Conservation (phyloP, 2,113 vertebrate genomes). For the Loxodonta africana region DNA sequence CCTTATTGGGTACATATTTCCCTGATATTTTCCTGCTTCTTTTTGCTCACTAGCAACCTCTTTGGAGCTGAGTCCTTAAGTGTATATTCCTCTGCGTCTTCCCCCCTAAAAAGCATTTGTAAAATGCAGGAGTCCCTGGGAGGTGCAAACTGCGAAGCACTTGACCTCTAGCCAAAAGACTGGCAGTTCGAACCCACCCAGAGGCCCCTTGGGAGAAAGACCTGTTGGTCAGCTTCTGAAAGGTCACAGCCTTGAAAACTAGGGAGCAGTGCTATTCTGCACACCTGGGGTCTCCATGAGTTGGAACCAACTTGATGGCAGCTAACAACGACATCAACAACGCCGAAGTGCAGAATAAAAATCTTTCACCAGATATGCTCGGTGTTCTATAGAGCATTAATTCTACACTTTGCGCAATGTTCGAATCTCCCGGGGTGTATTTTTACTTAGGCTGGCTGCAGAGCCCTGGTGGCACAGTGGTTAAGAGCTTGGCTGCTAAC, state of each 20-base stretch:
- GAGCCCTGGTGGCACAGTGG: too few relatives aligned
- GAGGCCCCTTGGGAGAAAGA: background rate
- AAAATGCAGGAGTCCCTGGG: background rate
- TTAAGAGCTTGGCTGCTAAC: too few relatives aligned
- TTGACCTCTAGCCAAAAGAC: background rate
- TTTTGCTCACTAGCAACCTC: background rate
- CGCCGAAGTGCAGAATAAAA: background rate
- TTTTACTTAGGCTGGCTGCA: background rate
- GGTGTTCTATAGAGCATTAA: background rate
- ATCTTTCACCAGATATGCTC: background rate
- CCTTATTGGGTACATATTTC: background rate
- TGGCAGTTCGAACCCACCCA: background rate
- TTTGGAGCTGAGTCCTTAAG: background rate
- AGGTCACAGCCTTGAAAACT: background rate
- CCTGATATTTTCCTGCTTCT: background rate
- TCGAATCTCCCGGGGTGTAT: background rate
- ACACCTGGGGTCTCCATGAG: background rate
- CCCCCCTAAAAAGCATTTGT: background rate
- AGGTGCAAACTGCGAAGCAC: background rate
- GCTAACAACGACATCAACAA: background rate
- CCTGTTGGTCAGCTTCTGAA: background rate
- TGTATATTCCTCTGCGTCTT: background rate
- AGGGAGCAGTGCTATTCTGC: background rate
- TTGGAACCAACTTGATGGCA: background rate
- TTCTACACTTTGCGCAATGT: background rate